phyloP scores from a whole-genome alignment of 2,888 invertebrate genomes.

The Apodemia zela region DNA sequence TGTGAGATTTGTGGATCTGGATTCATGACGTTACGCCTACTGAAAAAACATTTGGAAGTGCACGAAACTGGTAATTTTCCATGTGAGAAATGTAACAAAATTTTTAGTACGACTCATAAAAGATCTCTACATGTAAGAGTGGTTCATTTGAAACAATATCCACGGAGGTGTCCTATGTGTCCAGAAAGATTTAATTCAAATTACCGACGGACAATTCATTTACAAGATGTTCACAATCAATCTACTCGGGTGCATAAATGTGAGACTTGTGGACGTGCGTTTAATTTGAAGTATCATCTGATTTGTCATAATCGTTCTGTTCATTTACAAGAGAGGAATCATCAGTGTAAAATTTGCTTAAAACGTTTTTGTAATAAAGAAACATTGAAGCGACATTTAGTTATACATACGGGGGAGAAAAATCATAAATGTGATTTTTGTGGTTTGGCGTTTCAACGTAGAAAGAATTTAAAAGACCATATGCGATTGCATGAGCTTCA shows the following conservation, averaged over 20 bases:
- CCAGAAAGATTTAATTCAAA: slow-evolving; percentile 71
- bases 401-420: slow-evolving; percentile 78
- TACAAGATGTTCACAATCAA: slow-evolving; percentile 70
- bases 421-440: slow-evolving; percentile 78
- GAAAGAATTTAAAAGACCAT: slow-evolving; percentile 70
- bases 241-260: slow-evolving; percentile 69
- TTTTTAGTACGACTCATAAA: slow-evolving; percentile 65
- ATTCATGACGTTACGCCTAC: slow-evolving; percentile 64
- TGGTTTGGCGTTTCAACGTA: slow-evolving; percentile 68
- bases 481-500: slow-evolving; percentile 60
- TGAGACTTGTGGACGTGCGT: slow-evolving; percentile 64
- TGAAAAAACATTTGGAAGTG: slow-evolving; percentile 69
- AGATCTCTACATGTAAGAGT: slow-evolving; percentile 61
- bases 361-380: slow-evolving; percentile 78
- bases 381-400: slow-evolving; percentile 77
- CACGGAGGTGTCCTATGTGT: slow-evolving; percentile 65
- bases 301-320: slow-evolving; percentile 68
- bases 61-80: slow-evolving; percentile 68
- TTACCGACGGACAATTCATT: slow-evolving; percentile 67
- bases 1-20: slow-evolving; percentile 71
- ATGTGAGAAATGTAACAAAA: slow-evolving; percentile 64
- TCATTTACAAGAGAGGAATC: slow-evolving; percentile 71
- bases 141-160: slow-evolving; percentile 65
- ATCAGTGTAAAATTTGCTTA: slow-evolving; percentile 74
- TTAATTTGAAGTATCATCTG: slow-evolving; percentile 66